Evolutionary conservation across 2,113 vertebrate genomes (phyloP).

Genomic region (Calidris pugnax): DNA sequence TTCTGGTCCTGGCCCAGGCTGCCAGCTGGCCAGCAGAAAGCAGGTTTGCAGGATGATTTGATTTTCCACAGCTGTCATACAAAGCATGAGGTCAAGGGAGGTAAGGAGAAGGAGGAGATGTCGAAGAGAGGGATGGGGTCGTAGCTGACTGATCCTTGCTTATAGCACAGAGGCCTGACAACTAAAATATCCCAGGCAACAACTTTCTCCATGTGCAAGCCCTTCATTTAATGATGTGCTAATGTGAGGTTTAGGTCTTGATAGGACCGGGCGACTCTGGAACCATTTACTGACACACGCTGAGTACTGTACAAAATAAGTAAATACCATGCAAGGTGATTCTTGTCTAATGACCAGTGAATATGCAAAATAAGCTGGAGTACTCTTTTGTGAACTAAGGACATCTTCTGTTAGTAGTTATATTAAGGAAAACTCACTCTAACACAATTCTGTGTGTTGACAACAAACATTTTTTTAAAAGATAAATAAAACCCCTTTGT

Average conservation of each 20-base stretch:
- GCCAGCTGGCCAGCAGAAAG: constrained; percentile 72
- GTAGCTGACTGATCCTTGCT: background rate
- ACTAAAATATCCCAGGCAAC: background rate
- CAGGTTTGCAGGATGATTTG: constrained; percentile 40
- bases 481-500: background rate
- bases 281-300: background rate
- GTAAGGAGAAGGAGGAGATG: background rate
- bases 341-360: background rate
- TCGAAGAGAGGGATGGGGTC: background rate
- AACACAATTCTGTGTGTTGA: background rate
- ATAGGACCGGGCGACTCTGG: background rate
- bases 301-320: background rate
- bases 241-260: background rate
- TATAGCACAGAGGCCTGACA: background rate
- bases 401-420: background rate
- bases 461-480: background rate
- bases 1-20: background rate
- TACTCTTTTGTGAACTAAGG: background rate
- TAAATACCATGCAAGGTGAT: background rate
- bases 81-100: constrained; percentile 31
- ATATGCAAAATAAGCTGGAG: background rate
- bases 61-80: constrained; percentile 68
- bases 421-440: background rate
- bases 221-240: background rate
- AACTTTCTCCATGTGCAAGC: background rate